Evolutionary conservation across 1,140 invertebrate species (phyloP), one percentile per base, ranked within the genome.

Genomic region (Bombus sibiricus): DNA sequence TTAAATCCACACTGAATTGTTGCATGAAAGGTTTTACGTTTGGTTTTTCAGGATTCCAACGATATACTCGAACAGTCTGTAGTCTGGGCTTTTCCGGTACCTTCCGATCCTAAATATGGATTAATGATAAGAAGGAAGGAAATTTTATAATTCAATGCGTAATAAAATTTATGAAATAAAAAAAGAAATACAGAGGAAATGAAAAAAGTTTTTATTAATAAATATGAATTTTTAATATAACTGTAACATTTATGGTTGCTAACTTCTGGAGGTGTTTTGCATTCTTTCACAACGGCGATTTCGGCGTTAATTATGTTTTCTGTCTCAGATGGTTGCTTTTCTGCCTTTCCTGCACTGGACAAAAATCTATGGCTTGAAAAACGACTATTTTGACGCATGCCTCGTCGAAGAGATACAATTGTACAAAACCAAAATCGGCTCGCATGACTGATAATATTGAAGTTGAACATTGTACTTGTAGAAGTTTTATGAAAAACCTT

Each of bases 21-120:
- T 98, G 96, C 93, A 98, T 95, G 76, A 95, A 95, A 1, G 98
- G 97, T 92, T 97, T 97, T 68, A 97, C 96, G 2, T 96, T 96
- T 32, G 96, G 97, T 93, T 98, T 97, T 89, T 99, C 98, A 3
- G 99, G 99, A 95, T 99, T 98, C 97, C 97, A 99, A 94, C 98
- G 96, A 93, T 99, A 99, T 69, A 99, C 97, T 10, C 97, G 96
- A 94, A 99, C 98, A 83, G 97, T 97, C 94, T 99, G 99, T 15
- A 97, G 94, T 85, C 96, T 92, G 1, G 87, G 74, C n/a, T 18
- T 69, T 12, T 32, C 1, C 13, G n/a, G 28, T 25, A 0, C 0
- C 28, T 37, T 13, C 25, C 43, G 43, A 41, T 88, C n/a, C n/a
- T 32, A 74, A 79, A 69, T 28, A 72, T 72, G 37, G 28, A 83